These are phyloP conservation scores for Morphnarchus princeps DNA, from an alignment of 2,113 vertebrate genomes.

Conservation along the genomic window DNA sequence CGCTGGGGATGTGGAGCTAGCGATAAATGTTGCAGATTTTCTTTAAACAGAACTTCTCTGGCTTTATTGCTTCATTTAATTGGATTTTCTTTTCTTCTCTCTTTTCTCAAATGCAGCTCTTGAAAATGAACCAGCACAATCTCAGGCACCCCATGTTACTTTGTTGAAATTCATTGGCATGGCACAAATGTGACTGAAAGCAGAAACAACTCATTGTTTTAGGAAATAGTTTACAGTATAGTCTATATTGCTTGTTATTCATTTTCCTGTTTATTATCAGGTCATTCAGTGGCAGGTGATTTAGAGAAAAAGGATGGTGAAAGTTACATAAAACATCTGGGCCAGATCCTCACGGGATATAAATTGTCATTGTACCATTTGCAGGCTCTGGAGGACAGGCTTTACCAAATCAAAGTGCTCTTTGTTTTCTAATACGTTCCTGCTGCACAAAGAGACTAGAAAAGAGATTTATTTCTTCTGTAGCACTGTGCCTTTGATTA, in stretches of 20 bases:
- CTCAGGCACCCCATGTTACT: not conserved
- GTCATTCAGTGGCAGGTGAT: not conserved
- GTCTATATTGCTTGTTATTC: not conserved
- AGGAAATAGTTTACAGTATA: not conserved
- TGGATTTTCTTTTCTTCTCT: not conserved
- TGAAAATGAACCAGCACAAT: not conserved
- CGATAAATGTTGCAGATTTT: not conserved
- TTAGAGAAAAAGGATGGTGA: not conserved
- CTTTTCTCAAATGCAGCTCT: not conserved
- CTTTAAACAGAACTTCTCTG: not conserved
- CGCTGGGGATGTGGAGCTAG: not conserved
- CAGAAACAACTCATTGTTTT: not conserved
- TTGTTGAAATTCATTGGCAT: not conserved
- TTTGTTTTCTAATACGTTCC: not conserved
- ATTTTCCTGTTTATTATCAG: not conserved
- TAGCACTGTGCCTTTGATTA: not conserved
- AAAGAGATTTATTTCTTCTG: not conserved
- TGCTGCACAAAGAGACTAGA: not conserved
- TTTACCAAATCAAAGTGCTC: not conserved
- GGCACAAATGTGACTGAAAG: not conserved
- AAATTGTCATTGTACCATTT: not conserved
- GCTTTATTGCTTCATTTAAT: not conserved
- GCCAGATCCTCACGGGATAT: not conserved
- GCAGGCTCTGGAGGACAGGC: not conserved
- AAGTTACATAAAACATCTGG: not conserved